phyloP scores from a whole-genome alignment of 2,888 invertebrate species.

The Limnephilus marmoratus region DNA sequence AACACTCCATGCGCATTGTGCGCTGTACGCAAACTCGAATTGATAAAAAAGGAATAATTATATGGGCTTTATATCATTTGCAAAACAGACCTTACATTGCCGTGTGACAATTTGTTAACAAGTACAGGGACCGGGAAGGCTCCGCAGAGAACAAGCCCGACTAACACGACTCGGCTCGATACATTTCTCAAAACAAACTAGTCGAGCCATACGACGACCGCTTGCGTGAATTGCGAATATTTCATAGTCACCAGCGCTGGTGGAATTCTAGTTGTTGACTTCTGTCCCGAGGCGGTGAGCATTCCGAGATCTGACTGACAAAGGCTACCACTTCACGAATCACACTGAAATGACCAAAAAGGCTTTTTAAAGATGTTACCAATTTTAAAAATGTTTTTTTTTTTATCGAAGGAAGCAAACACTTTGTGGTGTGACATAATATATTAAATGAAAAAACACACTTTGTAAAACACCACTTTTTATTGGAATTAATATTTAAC shows the following conservation, averaged over 20 bases:
- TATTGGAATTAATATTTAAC: too few species aligned
- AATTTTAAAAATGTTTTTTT: too few species aligned
- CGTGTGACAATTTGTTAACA: conserved; percentile 45
- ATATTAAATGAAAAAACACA: too few species aligned
- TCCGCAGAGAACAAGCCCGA: conserved; percentile 18
- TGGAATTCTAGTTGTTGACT: conserved; percentile 31
- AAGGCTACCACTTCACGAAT: background rate
- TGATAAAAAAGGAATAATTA: background rate
- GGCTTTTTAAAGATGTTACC: too few species aligned
- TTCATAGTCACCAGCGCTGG: conserved; percentile 35
- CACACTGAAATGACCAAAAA: background rate
- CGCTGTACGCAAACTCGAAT: background rate
- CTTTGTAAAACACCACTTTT: too few species aligned
- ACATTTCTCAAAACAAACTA: conserved; percentile 53
- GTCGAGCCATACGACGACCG: conserved; percentile 31
- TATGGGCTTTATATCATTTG: conserved; percentile 2
- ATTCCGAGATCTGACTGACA: background rate
- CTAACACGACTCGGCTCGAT: conserved; percentile 38
- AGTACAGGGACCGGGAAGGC: conserved; percentile 15
- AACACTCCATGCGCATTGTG: background rate
- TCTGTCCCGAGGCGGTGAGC: background rate
- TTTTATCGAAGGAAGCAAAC: too few species aligned
- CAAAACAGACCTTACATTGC: conserved; percentile 13
- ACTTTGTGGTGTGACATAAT: too few species aligned
- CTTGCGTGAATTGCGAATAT: conserved; percentile 33